Evolutionary conservation across 23 tunicate species (phyloP).

Genomic region (Corella eumyota): DNA sequence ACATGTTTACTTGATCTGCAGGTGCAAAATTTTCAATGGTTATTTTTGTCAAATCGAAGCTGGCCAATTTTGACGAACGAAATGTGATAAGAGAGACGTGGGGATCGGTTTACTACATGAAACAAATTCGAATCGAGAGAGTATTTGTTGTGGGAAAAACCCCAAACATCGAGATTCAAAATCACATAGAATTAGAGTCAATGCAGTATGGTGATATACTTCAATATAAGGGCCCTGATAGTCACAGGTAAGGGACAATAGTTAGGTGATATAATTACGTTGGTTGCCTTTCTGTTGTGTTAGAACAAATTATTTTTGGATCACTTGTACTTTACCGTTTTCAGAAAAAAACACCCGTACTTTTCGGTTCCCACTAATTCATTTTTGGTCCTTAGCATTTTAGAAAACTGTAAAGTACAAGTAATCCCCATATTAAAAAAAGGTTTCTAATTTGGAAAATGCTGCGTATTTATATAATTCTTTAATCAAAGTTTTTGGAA

Average conservation of each 20-base stretch:
- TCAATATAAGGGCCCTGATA: conserved; percentile 46
- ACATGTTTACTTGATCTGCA: no score
- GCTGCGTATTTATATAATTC: background rate
- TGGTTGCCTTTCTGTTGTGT: no score
- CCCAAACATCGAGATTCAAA: conserved; percentile 20
- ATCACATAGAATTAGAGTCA: conserved; percentile 10
- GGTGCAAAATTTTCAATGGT: conserved; percentile 22
- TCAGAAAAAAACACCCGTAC: no score
- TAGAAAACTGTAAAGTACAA: no score
- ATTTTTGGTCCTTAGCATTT: no score
- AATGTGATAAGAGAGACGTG: conserved; percentile 24
- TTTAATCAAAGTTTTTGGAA: background rate
- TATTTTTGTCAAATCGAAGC: conserved; percentile 25
- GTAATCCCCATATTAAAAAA: no score
- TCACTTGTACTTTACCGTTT: no score
- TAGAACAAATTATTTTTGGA: no score
- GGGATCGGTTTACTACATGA: conserved; percentile 26
- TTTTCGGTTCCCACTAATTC: no score
- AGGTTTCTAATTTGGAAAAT: background rate
- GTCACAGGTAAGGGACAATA: conserved; percentile 15
- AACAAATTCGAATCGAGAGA: conserved; percentile 27
- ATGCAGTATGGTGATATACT: conserved; percentile 25
- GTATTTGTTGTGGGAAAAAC: conserved; percentile 29
- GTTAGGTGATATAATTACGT: no score
- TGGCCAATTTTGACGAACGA: conserved; percentile 24